These are phyloP conservation scores for Hydrochoerus hydrochaeris DNA, from an alignment of 2,113 vertebrate genomes.

Conservation along the genomic window DNA sequence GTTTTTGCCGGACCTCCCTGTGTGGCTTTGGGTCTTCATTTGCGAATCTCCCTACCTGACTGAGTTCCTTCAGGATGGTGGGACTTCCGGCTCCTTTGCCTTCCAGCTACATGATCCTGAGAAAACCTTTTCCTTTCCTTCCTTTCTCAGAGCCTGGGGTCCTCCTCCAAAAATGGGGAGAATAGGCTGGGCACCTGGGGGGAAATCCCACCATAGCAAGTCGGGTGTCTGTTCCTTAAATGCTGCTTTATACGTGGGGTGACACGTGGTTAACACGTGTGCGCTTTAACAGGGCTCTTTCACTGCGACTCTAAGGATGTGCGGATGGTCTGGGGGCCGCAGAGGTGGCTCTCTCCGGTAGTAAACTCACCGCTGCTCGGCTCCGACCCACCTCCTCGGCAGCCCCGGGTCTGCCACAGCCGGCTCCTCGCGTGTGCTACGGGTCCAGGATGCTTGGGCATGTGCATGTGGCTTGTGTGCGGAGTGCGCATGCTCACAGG, in stretches of 20 bases:
- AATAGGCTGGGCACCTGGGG: neutral
- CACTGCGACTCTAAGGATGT: slow-evolving; percentile 32
- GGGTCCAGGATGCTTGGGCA: neutral
- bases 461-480: neutral
- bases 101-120: neutral
- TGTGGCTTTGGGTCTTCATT: neutral
- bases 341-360: neutral
- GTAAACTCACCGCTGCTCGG: neutral
- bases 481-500: neutral
- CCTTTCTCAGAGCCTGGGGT: neutral
- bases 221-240: neutral
- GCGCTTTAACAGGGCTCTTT: slow-evolving; percentile 49
- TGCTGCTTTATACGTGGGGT: accelerated
- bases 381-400: neutral
- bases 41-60: neutral
- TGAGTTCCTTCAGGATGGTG: neutral
- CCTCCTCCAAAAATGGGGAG: neutral
- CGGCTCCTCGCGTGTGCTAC: neutral
- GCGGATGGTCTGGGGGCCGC: slow-evolving; percentile 21
- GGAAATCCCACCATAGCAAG: neutral
- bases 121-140: neutral
- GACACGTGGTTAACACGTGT: slow-evolving; percentile 47
- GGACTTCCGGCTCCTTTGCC: neutral
- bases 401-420: neutral
- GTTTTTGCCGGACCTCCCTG: neutral